phyloP scores from a whole-genome alignment of 2,113 vertebrate genomes.

The Isichthys henryi region DNA sequence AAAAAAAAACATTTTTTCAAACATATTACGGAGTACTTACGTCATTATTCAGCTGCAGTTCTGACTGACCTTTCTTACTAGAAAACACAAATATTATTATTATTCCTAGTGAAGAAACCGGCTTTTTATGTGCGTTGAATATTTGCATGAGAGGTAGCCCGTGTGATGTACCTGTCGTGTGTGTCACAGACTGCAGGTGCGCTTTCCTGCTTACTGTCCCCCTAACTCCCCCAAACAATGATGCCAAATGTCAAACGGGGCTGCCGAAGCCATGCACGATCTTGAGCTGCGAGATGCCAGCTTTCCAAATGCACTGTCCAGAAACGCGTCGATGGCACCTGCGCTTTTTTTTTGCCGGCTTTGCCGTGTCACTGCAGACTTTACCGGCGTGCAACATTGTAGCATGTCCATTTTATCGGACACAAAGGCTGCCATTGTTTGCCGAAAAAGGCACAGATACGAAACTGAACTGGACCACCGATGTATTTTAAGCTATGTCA shows the following conservation, averaged over 20 bases:
- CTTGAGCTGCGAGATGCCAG: neutral
- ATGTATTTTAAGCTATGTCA: neutral
- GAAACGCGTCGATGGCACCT: neutral
- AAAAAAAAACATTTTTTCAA: neutral
- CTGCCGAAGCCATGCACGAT: neutral
- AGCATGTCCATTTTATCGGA: neutral
- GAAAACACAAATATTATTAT: conserved; percentile 19
- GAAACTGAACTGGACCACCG: neutral
- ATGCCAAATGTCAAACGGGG: neutral
- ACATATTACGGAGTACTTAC: conserved; percentile 54
- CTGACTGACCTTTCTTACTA: conserved; percentile 74
- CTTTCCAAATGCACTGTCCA: neutral
- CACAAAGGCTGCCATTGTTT: neutral
- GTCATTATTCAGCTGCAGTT: conserved; percentile 61
- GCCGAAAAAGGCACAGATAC: neutral
- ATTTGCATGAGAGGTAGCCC: neutral
- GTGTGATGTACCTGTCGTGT: neutral
- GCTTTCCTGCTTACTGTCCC: neutral
- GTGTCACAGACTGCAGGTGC: neutral
- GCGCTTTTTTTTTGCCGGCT: neutral
- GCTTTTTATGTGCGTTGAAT: neutral
- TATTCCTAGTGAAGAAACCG: neutral
- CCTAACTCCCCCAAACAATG: neutral
- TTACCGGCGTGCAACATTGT: neutral
- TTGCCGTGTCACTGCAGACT: neutral